phyloP scores from a whole-genome alignment of 2,113 vertebrate genomes.

The Craseonycteris thonglongyai region DNA sequence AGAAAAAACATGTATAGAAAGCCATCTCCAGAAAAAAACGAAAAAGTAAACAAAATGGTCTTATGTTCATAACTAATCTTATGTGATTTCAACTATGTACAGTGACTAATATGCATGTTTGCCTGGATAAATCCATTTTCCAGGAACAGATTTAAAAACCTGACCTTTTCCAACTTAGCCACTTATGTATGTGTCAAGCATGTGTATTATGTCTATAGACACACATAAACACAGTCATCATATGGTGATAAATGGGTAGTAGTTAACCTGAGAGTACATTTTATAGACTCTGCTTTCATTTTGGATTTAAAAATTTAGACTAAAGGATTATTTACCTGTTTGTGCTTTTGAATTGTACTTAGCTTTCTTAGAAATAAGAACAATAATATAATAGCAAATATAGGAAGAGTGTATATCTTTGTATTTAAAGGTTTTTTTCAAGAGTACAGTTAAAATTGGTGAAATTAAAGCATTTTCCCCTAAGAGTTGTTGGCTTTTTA shows the following conservation, averaged over 20 bases:
- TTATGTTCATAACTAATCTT: neutral
- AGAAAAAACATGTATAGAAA: neutral
- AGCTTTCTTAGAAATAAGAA: neutral
- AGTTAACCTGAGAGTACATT: neutral
- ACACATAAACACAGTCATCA: neutral
- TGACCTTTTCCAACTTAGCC: neutral
- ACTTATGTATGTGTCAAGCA: neutral
- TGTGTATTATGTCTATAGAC: neutral
- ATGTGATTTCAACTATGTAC: neutral
- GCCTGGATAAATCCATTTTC: neutral
- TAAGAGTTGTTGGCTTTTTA: neutral
- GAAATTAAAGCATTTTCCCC: neutral
- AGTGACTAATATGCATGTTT: neutral
- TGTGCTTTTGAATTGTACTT: neutral
- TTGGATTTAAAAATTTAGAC: neutral
- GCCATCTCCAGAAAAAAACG: neutral
- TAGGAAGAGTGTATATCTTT: neutral
- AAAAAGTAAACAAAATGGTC: neutral
- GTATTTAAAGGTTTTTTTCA: neutral
- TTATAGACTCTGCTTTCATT: too few species aligned
- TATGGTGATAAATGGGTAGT: neutral
- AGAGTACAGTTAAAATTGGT: neutral
- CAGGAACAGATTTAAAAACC: neutral
- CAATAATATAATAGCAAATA: neutral
- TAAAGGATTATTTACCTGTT: neutral